Percentiles rank a stretch among this genome's conserved stretches.
These are phyloP conservation scores for Psylliodes chrysocephalus DNA, from an alignment of 2,888 invertebrate genomes.

Conservation along the genomic window DNA sequence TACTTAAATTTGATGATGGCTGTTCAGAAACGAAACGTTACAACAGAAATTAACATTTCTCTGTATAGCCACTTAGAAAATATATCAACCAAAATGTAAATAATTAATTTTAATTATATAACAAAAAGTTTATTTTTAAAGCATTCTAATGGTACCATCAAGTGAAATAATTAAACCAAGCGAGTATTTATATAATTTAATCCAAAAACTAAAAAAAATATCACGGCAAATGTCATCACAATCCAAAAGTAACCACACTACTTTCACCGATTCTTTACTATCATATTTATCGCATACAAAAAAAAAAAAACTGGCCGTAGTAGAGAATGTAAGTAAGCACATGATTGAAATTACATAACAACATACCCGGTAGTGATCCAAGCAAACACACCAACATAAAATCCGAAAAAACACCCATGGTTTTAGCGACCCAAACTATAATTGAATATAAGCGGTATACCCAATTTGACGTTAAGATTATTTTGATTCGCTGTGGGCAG, in stretches of 20 bases:
- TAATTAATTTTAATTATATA: too few relatives aligned
- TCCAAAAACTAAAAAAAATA: too few relatives aligned
- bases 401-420: slow-evolving; percentile 46
- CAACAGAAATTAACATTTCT: too few relatives aligned
- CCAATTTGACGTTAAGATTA: slow-evolving; percentile 11
- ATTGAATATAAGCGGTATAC: slow-evolving; percentile 13
- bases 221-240: too few relatives aligned
- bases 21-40: too few relatives aligned
- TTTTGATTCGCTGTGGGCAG: slow-evolving; percentile 15
- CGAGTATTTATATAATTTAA: too few relatives aligned
- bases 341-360: slow-evolving; percentile 21
- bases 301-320: slow-evolving; percentile 1
- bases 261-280: not conserved
- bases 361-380: slow-evolving; percentile 57
- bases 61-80: too few relatives aligned
- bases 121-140: too few relatives aligned
- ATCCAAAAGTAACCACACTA: not conserved
- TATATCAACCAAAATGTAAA: too few relatives aligned
- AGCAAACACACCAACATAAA: slow-evolving; percentile 56
- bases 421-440: not conserved
- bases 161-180: too few relatives aligned
- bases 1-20: too few relatives aligned
- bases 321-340: slow-evolving; percentile 14
- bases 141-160: too few relatives aligned
- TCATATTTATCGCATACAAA: not conserved